phyloP scores from a whole-genome alignment of 23 tunicate genomes.

The Aplidium turbinatum region DNA sequence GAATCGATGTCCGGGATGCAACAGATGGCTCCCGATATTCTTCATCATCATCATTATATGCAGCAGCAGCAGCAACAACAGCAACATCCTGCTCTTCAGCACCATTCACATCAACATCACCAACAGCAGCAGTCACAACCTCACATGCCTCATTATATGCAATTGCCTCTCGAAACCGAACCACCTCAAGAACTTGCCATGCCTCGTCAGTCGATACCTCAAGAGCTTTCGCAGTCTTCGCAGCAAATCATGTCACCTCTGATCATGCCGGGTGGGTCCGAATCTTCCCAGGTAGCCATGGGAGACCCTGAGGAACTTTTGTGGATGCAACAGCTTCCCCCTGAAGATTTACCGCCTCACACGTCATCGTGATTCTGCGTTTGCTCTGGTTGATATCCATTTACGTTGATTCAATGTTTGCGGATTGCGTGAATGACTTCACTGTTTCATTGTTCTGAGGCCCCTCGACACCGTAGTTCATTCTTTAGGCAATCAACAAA shows the following conservation, averaged over 20 bases:
- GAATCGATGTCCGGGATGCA: conserved; percentile 16
- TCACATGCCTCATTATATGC: conserved; percentile 51
- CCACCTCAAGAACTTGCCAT: conserved; percentile 33
- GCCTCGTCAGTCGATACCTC: conserved; percentile 21
- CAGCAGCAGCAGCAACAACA: conserved; percentile 19
- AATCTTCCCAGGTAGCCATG: conserved; percentile 32
- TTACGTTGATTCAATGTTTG: too few species aligned
- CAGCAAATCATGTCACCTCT: conserved; percentile 29
- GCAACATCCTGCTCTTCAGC: conserved; percentile 14
- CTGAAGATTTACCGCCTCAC: conserved; percentile 34
- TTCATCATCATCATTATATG: conserved; percentile 27
- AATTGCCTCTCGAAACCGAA: conserved; percentile 40
- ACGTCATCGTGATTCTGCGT: conserved; percentile 71
- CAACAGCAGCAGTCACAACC: conserved; percentile 34
- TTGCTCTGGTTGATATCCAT: too few species aligned
- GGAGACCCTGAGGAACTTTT: conserved; percentile 56
- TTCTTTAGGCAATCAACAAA: too few species aligned
- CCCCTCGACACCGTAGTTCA: too few species aligned
- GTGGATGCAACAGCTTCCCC: conserved; percentile 57
- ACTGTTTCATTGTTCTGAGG: too few species aligned
- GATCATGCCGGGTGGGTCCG: conserved; percentile 28
- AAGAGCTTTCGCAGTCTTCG: conserved; percentile 22
- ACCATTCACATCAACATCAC: conserved; percentile 37
- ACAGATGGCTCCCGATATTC: conserved; percentile 13
- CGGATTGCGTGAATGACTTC: too few species aligned